Evolutionary conservation across 2,797 vertebrate genomes (phyloP).

Genomic region (Chloroceryle inda): DNA sequence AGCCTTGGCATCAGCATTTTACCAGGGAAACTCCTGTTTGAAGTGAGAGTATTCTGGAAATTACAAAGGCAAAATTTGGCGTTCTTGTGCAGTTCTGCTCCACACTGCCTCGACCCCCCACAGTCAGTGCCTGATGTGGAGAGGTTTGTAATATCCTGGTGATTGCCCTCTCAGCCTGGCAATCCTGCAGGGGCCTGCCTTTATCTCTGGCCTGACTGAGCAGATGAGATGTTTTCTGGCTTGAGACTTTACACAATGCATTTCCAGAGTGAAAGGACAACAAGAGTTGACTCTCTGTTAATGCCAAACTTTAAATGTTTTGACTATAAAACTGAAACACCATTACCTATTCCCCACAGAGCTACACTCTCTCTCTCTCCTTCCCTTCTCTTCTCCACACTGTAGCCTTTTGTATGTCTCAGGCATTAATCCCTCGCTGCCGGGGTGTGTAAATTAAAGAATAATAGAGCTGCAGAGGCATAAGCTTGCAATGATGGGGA

Average conservation of each 20-base stretch:
- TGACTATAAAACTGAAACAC: constrained; percentile 67
- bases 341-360: constrained; percentile 70
- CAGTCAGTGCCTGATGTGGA: neutral
- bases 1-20: neutral
- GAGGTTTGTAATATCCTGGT: neutral
- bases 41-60: neutral
- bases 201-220: neutral
- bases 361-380: neutral
- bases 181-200: neutral
- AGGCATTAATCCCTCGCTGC: constrained; percentile 76
- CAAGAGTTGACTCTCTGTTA: constrained; percentile 31
- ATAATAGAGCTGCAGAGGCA: constrained; percentile 84
- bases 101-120: fast-evolving
- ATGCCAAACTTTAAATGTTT: constrained; percentile 71
- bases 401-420: constrained; percentile 73
- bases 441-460: constrained; percentile 82
- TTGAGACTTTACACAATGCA: neutral
- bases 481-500: constrained; percentile 83
- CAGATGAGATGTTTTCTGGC: neutral
- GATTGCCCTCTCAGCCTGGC: neutral
- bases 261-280: constrained; percentile 53
- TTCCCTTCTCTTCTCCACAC: constrained; percentile 39
- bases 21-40: neutral
- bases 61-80: neutral
- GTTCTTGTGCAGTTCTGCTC: neutral